Conservation (phyloP, 2,797 vertebrate species). For the Diplodus sargus region DNA sequence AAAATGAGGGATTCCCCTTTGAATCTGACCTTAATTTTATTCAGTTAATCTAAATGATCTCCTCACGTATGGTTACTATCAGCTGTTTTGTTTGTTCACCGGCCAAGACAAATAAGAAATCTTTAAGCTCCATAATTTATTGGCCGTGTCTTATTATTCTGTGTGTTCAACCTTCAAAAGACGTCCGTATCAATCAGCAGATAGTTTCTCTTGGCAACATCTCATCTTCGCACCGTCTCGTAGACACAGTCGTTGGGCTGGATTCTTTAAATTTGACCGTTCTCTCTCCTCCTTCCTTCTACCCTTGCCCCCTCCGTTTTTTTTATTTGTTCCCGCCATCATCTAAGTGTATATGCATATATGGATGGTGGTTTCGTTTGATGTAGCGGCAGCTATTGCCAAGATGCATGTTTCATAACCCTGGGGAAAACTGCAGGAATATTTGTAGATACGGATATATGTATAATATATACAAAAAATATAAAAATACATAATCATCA, state of each 20-base stretch:
- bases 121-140: slow-evolving; percentile 33
- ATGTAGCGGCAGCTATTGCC: slow-evolving; percentile 9
- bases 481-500: slow-evolving; percentile 5
- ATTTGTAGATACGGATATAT: background rate
- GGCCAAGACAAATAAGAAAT: slow-evolving; percentile 31
- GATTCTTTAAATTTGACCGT: background rate
- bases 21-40: background rate
- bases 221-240: slow-evolving; percentile 5
- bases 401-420: slow-evolving; percentile 30
- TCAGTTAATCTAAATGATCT: background rate
- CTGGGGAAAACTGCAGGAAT: background rate
- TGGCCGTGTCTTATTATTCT: slow-evolving; percentile 40
- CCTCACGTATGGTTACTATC: slow-evolving; percentile 18
- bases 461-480: background rate
- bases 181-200: slow-evolving; percentile 30
- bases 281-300: background rate
- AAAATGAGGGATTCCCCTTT: background rate
- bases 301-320: background rate
- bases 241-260: background rate
- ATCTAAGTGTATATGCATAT: background rate
- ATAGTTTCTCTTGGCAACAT: slow-evolving; percentile 30
- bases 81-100: slow-evolving; percentile 35
- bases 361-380: slow-evolving; percentile 8
- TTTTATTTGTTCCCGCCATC: slow-evolving; percentile 20
- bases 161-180: slow-evolving; percentile 51